phyloP scores from a whole-genome alignment of 2,888 invertebrate genomes.

The Acanthacorydalis orientalis region DNA sequence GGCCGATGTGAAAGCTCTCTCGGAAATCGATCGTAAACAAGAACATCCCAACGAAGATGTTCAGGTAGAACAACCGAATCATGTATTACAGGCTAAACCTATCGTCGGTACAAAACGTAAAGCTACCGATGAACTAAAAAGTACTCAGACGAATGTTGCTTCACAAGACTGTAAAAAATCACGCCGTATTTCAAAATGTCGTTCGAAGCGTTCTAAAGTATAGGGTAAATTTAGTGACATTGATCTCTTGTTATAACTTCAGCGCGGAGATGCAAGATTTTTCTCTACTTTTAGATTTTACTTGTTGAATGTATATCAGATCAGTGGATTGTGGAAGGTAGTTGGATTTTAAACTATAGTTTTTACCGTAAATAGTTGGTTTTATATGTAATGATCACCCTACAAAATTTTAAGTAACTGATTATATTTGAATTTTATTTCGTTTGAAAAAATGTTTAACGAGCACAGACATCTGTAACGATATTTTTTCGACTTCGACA shows the following conservation, averaged over 20 bases:
- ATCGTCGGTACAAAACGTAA: constrained; percentile 1
- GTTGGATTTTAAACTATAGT: background rate
- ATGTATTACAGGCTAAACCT: background rate
- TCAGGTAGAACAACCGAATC: background rate
- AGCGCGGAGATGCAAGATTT: background rate
- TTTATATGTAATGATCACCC: too few relatives aligned
- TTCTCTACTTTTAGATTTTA: background rate
- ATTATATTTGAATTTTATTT: background rate
- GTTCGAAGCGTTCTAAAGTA: constrained; percentile 23
- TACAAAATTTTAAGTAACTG: too few relatives aligned
- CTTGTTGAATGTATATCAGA: background rate
- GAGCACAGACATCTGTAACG: background rate
- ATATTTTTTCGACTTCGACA: background rate
- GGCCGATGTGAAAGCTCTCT: constrained; percentile 11
- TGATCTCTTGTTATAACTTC: too few relatives aligned
- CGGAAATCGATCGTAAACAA: constrained; percentile 12
- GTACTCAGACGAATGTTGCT: background rate
- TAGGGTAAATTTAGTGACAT: constrained; percentile 9
- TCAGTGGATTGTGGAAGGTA: background rate
- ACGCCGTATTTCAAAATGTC: constrained; percentile 21
- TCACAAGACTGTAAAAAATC: constrained; percentile 17
- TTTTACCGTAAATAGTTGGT: background rate
- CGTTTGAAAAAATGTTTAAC: background rate
- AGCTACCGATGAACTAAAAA: constrained; percentile 8
- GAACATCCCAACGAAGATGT: background rate